Conservation (phyloP, 2,888 invertebrate genomes). For the Scaptomyza reducta region DNA sequence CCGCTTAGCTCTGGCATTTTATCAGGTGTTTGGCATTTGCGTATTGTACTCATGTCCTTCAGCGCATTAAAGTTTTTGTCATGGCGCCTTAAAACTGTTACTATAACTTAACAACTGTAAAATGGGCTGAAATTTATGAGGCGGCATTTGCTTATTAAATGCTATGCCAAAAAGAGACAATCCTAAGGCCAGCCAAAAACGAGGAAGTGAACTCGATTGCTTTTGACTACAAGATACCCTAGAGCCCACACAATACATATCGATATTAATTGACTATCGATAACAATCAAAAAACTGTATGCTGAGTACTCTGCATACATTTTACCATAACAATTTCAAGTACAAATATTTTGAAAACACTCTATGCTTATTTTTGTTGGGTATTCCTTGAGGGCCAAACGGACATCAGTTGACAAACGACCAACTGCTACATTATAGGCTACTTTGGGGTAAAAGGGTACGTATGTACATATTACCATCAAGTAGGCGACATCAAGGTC, state of each 20-base stretch:
- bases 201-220: background rate
- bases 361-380: no score
- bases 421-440: slow-evolving; percentile 7
- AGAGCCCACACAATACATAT: background rate
- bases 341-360: no score
- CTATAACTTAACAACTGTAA: slow-evolving; percentile 22
- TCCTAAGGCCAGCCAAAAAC: slow-evolving; percentile 11
- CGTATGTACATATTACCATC: slow-evolving; percentile 28
- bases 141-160: slow-evolving; percentile 45
- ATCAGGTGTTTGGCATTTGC: slow-evolving; percentile 58
- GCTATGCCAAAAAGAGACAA: slow-evolving; percentile 33
- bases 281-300: background rate
- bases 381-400: slow-evolving; percentile 15
- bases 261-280: background rate
- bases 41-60: slow-evolving; percentile 39
- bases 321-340: no score
- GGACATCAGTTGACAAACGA: slow-evolving; percentile 49
- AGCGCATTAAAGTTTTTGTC: slow-evolving; percentile 15
- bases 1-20: slow-evolving; percentile 13
- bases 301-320: background rate
- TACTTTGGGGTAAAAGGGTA: slow-evolving; percentile 4
- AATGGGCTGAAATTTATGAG: slow-evolving; percentile 28
- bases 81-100: slow-evolving; percentile 6
- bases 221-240: background rate
- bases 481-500: slow-evolving; percentile 50